Conservation (phyloP, 1,140 invertebrate species). For the Lordiphosa collinella region DNA sequence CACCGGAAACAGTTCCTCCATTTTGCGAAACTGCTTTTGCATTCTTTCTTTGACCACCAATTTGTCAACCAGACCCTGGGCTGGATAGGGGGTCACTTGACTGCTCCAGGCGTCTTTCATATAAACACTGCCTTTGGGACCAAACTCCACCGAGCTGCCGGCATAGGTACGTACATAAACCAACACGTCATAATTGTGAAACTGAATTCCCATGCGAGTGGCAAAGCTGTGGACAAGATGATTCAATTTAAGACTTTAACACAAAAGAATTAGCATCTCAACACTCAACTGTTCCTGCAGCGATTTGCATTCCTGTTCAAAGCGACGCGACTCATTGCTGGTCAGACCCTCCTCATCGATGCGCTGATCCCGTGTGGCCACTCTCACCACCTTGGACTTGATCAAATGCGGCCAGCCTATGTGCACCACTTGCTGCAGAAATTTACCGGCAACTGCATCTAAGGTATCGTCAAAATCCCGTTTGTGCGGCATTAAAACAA, state of each 20-base stretch:
- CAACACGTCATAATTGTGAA: conserved; percentile 86
- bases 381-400: conserved; percentile 82
- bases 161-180: conserved; percentile 87
- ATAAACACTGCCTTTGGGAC: conserved; percentile 76
- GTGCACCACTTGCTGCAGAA: conserved; percentile 87
- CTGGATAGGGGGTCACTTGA: conserved; percentile 82
- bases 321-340: conserved; percentile 40
- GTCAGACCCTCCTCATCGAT: conserved; percentile 32
- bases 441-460: conserved; percentile 82
- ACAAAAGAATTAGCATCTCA: no score
- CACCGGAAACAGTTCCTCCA: conserved; percentile 87
- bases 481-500: conserved; percentile 85
- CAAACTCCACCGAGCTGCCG: conserved; percentile 84
- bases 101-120: conserved; percentile 49
- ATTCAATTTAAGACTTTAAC: no score
- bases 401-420: conserved; percentile 94
- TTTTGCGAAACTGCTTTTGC: conserved; percentile 66
- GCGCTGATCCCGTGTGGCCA: conserved; percentile 35
- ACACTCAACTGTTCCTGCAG: conserved; percentile 75
- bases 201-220: conserved; percentile 85
- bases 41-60: conserved; percentile 34
- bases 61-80: conserved; percentile 68
- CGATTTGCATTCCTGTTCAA: conserved; percentile 49
- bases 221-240: conserved; percentile 83
- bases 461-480: conserved; percentile 69